Evolutionary conservation across 1,140 invertebrate genomes (phyloP), one percentile per base, ranked within the genome.

Genomic region (Neodiprion virginianus): DNA sequence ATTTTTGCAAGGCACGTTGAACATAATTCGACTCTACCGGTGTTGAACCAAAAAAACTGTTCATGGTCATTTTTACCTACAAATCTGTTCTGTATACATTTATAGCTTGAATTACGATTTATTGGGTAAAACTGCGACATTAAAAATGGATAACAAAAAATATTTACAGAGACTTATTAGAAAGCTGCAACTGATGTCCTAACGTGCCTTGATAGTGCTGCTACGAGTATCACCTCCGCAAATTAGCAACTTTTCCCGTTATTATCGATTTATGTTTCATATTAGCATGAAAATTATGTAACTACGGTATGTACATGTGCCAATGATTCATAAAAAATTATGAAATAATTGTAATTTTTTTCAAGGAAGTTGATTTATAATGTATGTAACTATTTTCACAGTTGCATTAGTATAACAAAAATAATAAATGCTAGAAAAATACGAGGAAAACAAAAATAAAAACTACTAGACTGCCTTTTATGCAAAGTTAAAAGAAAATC

Each of bases 171-270:
- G n/a, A 61, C 53, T 0, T 61, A 14, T 8, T 61, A 14, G 11
- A 61, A 40, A 40, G n/a, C 53, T 61, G 53, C 5, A 61, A 14
- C 5, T 14, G 11, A 61, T 17, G 53, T 61, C 11, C n/a, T 61
- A 61, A 61, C 53, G 53, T 61, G 53, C 53, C 53, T 61, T 61
- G 53, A 61, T n/a, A 61, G 8, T 61, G 53, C 53, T 61, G 11
- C 11, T 12, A 14, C 9, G 53, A 61, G n/a, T 61, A 61, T 14
- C 17, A 21, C 53, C 53, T 12, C 53, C 8, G 53, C 53, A 12
- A 61, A 61, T 12, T n/a, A 61, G 53, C n/a, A 61, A n/a, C 53
- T 61, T 61, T 61, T 14, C 5, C 11, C 53, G 7, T 8, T 61
- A 61, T 17, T 17, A 61, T 14, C 11, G n/a, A 61, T 61, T 61